Evolutionary conservation across 2,113 vertebrate species (phyloP).

Genomic region (Lampris megalopsis): DNA sequence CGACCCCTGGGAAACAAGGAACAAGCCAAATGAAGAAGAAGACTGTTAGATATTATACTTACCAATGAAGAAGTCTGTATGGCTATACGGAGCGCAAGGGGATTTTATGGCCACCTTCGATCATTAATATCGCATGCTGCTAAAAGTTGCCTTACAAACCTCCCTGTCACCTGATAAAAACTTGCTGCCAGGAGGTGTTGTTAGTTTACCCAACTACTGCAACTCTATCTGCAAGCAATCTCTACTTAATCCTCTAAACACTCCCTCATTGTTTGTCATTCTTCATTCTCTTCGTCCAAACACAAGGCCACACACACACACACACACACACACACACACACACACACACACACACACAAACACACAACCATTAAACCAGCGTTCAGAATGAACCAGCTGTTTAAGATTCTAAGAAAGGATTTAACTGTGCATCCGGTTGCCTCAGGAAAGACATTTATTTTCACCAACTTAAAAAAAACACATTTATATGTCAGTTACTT

Average conservation of each 20-base stretch:
- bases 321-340: conserved; percentile 12
- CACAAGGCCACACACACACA: conserved; percentile 3
- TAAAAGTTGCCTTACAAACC: conserved; percentile 40
- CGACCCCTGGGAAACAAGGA: no score
- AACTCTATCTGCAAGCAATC: conserved; percentile 8
- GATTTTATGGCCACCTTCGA: conserved; percentile 55
- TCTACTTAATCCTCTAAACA: conserved; percentile 1
- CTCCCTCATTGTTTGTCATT: conserved; percentile 16
- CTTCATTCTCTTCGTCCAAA: conserved; percentile 14
- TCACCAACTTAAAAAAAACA: conserved; percentile 10
- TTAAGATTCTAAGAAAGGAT: no score
- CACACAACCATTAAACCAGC: no score
- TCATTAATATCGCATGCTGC: conserved; percentile 57
- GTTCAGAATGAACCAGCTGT: no score
- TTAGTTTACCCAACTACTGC: conserved; percentile 33
- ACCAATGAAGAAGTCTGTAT: conserved; percentile 51
- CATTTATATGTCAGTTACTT: conserved; percentile 29
- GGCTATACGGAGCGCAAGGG: conserved; percentile 41
- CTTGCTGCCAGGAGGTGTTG: conserved; percentile 50
- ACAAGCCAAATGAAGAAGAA: no score
- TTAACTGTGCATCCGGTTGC: background rate
- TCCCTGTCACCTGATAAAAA: conserved; percentile 31
- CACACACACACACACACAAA: conserved; percentile 14
- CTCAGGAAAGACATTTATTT: conserved; percentile 14
- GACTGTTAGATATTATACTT: background rate